Evolutionary conservation across 2,797 vertebrate species (phyloP).

Genomic region (Pygocentrus nattereri): DNA sequence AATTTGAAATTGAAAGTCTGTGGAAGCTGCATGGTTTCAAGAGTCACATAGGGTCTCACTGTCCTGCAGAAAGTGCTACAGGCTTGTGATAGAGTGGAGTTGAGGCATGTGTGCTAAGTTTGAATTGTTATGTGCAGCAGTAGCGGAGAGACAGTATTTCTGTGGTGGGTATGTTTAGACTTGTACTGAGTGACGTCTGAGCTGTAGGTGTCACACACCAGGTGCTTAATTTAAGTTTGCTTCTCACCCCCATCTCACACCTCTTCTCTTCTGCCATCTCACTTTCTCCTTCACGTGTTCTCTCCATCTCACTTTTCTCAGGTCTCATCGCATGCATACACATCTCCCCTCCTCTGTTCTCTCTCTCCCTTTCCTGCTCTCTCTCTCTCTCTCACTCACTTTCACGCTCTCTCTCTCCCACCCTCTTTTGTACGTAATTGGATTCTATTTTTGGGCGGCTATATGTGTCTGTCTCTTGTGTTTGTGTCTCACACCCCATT

Average conservation of each 20-base stretch:
- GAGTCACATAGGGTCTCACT: background rate
- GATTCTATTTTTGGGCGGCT: slow-evolving; percentile 85
- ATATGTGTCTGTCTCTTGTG: slow-evolving; percentile 83
- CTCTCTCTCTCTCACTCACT: slow-evolving; percentile 18
- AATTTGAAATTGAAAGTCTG: no score
- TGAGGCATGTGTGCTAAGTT: background rate
- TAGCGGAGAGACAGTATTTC: slow-evolving; percentile 15
- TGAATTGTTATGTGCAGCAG: background rate
- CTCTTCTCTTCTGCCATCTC: slow-evolving; percentile 45
- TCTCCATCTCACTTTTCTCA: slow-evolving; percentile 39
- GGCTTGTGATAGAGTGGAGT: background rate
- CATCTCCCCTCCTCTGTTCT: slow-evolving; percentile 25
- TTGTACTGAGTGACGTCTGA: slow-evolving; percentile 38
- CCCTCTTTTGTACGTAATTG: slow-evolving; percentile 76
- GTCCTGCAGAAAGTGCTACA: background rate
- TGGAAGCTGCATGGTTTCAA: no score
- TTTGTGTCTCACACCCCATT: slow-evolving; percentile 81
- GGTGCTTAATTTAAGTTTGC: slow-evolving; percentile 56
- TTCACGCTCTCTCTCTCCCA: slow-evolving; percentile 26
- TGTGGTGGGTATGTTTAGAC: slow-evolving; percentile 45
- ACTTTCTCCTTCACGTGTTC: slow-evolving; percentile 34
- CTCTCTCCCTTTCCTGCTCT: slow-evolving; percentile 38
- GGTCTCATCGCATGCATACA: slow-evolving; percentile 35
- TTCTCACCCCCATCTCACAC: slow-evolving; percentile 57
- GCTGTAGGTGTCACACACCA: slow-evolving; percentile 47